phyloP scores from a whole-genome alignment of 2,888 invertebrate species.

The Drosophila anomelani region DNA sequence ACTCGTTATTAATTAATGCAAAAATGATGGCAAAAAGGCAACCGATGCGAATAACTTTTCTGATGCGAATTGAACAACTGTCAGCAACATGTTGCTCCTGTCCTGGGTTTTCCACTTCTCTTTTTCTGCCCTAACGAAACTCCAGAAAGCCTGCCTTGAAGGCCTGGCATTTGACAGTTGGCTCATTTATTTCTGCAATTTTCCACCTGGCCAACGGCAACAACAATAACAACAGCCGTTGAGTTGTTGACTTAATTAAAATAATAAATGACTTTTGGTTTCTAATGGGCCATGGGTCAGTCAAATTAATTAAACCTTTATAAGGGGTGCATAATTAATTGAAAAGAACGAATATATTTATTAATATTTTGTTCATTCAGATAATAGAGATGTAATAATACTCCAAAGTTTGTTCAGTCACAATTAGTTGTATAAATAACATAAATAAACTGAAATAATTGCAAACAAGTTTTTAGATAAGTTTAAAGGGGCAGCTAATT shows the following conservation, averaged over 20 bases:
- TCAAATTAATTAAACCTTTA: constrained; percentile 55
- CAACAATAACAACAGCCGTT: constrained; percentile 15
- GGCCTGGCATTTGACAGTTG: constrained; percentile 58
- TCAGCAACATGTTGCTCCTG: constrained; percentile 69
- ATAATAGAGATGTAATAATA: background rate
- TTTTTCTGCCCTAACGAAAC: background rate
- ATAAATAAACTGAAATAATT: no score
- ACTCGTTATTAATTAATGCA: constrained; percentile 71
- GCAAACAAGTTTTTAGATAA: no score
- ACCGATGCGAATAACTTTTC: constrained; percentile 40
- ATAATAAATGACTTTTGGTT: constrained; percentile 68
- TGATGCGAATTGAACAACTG: constrained; percentile 67
- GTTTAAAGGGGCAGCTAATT: no score
- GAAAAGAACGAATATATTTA: background rate
- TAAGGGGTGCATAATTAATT: constrained; percentile 27
- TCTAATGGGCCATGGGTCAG: constrained; percentile 40
- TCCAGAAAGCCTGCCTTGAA: constrained; percentile 9
- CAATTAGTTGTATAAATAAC: no score
- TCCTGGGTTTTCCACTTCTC: constrained; percentile 7
- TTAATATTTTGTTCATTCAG: background rate
- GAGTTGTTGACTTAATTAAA: constrained; percentile 67
- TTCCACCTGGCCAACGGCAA: constrained; percentile 57
- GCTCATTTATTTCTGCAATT: constrained; percentile 62
- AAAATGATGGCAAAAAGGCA: constrained; percentile 60
- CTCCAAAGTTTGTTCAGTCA: background rate